Evolutionary conservation across 1,140 invertebrate genomes (phyloP), one percentile per base, ranked within the genome.

Genomic region (Adoxophyes honmai): DNA sequence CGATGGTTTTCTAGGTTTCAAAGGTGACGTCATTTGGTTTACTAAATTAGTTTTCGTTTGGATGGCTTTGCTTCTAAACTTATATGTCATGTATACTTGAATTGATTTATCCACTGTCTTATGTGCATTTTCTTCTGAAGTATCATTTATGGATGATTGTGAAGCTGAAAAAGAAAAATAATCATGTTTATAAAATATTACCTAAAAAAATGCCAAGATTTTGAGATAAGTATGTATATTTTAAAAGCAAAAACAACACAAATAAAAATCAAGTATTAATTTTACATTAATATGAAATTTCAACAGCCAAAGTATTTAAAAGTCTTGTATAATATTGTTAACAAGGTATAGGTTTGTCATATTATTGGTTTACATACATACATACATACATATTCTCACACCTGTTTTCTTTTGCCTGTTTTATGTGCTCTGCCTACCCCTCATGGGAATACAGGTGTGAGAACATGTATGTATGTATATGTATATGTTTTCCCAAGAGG

Each of bases 11-110:
- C 1, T 13, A 6, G 62, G 62, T 54, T 55, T 60, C 48, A 57
- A 57, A 4, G 62, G 62, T 55, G 62, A 64, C 55, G 57, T 60
- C 58, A 60, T 54, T 28, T 55, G 54, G 14, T 34, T 28, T 55
- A 55, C 37, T 15, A 42, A 42, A 11, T 42, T 42, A 34, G 15
- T 28, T 55, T 55, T 15, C 37, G 38, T 55, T 55, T 55, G 54
- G 14, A 34, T 35, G 18, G 28, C 54, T 39, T 55, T 42, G 18
- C 54, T 52, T 52, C 51, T 52, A 15, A 52, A 55, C 18, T 33
- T 39, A 14, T 55, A 6, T 39, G 15, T 39, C 8, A 39, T 55
- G 37, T 55, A 10, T 28, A 55, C 54, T 55, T 55, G 54, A 34
- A 55, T 55, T 33, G 54, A 38, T 55, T 55, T 55, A 42, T 42